These are phyloP conservation scores for Cyanocitta stelleri DNA, from an alignment of 2,113 vertebrate genomes.

Conservation along the genomic window DNA sequence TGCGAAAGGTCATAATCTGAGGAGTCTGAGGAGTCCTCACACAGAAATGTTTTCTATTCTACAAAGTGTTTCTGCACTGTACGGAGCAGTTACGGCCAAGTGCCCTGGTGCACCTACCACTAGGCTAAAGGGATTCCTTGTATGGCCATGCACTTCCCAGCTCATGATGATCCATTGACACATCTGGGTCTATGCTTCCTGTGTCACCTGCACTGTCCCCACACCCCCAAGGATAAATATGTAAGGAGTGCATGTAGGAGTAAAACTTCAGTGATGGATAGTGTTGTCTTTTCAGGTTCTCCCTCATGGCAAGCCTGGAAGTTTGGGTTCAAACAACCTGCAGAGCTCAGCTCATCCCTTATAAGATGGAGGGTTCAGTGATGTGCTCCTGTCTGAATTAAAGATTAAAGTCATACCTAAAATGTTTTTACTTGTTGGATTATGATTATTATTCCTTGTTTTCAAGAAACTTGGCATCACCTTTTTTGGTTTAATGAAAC, in stretches of 20 bases:
- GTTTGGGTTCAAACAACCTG: not conserved
- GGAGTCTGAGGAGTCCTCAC: not conserved
- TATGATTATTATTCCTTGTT: not conserved
- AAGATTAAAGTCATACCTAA: not conserved
- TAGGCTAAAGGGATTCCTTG: not conserved
- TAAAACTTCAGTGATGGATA: not conserved
- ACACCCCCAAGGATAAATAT: not conserved
- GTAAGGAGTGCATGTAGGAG: not conserved
- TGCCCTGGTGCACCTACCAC: no score
- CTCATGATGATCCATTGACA: not conserved
- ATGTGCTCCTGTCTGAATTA: not conserved
- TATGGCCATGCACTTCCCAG: not conserved
- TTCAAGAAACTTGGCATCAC: not conserved
- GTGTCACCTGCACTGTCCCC: not conserved
- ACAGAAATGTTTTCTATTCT: not conserved
- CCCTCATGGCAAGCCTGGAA: not conserved
- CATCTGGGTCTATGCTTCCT: not conserved
- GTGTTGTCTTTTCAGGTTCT: not conserved
- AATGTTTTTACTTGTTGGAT: not conserved
- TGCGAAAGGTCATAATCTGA: not conserved
- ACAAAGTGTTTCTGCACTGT: not conserved
- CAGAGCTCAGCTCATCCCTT: not conserved
- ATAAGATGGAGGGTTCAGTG: not conserved
- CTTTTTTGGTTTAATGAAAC: not conserved
- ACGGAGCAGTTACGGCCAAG: not conserved